These are phyloP conservation scores for Toxotes jaculatrix DNA, from an alignment of 2,113 vertebrate species.

Conservation along the genomic window DNA sequence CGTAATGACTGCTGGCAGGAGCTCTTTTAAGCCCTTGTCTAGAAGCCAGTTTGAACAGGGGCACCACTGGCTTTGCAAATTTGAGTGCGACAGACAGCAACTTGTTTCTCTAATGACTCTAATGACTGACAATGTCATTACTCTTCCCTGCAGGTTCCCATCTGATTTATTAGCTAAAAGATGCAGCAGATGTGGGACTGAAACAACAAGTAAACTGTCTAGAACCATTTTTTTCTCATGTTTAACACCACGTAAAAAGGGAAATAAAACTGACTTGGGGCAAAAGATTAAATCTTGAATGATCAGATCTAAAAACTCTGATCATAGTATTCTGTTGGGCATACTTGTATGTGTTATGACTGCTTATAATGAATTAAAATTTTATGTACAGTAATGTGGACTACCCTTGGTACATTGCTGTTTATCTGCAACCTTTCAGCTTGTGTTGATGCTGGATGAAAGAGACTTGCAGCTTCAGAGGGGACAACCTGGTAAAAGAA, in stretches of 20 bases:
- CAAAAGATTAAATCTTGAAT: not conserved
- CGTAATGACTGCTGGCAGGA: no score
- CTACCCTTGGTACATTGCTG: not conserved
- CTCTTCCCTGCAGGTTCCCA: no score
- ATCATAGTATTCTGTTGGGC: not conserved
- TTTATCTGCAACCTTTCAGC: slow-evolving; percentile 23
- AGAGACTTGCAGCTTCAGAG: slow-evolving; percentile 23
- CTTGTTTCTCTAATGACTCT: not conserved
- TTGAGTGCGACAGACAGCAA: not conserved
- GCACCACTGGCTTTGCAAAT: not conserved
- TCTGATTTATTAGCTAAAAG: not conserved
- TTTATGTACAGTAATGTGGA: not conserved
- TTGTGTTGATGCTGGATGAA: slow-evolving; percentile 19
- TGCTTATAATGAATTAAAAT: not conserved
- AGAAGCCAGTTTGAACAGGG: no score
- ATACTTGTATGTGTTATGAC: no score
- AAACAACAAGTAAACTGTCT: not conserved
- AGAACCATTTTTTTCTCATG: no score
- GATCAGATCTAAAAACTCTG: not conserved
- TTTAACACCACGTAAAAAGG: slow-evolving; percentile 1
- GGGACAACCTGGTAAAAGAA: slow-evolving; percentile 20
- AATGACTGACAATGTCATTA: no score
- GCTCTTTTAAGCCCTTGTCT: no score
- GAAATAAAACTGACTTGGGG: not conserved
- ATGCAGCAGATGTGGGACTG: not conserved